These are phyloP conservation scores for Bryconaethiops microstoma DNA, from an alignment of 2,797 vertebrate genomes.

Conservation along the genomic window DNA sequence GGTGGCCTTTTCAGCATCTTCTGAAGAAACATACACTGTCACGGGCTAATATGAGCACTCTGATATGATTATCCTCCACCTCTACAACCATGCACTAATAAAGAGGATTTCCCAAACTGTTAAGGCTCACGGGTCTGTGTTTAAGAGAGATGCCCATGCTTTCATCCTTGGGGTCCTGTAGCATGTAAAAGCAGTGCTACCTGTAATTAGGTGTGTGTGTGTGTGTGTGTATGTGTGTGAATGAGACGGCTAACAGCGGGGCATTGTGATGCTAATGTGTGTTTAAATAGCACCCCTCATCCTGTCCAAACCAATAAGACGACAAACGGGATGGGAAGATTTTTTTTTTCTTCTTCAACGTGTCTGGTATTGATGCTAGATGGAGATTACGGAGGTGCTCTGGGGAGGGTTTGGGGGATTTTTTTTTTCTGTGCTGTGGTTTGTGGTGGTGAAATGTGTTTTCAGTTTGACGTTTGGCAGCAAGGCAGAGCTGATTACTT, in stretches of 20 bases:
- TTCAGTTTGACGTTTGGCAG: constrained; percentile 41
- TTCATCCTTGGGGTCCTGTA: constrained; percentile 69
- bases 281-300: constrained; percentile 49
- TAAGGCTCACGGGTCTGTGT: constrained; percentile 75
- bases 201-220: constrained; percentile 67
- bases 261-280: constrained; percentile 53
- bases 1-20: constrained; percentile 61
- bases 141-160: constrained; percentile 16
- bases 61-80: constrained; percentile 81
- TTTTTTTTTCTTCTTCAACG: constrained; percentile 8
- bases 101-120: neutral
- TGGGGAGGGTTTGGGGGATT: constrained; percentile 4
- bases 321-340: constrained; percentile 48
- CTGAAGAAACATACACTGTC: constrained; percentile 68
- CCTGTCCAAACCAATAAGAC: constrained; percentile 50
- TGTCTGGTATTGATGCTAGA: constrained; percentile 16
- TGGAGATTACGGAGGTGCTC: constrained; percentile 30
- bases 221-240: neutral
- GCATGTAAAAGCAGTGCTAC: constrained; percentile 73
- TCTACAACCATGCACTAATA: neutral
- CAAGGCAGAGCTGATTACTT: constrained; percentile 26
- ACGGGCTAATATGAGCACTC: constrained; percentile 85
- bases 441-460: constrained; percentile 29
- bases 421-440: constrained; percentile 12
- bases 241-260: constrained; percentile 34